Evolutionary conservation across 2,797 vertebrate species (phyloP).

Genomic region (Harpagifer antarcticus): DNA sequence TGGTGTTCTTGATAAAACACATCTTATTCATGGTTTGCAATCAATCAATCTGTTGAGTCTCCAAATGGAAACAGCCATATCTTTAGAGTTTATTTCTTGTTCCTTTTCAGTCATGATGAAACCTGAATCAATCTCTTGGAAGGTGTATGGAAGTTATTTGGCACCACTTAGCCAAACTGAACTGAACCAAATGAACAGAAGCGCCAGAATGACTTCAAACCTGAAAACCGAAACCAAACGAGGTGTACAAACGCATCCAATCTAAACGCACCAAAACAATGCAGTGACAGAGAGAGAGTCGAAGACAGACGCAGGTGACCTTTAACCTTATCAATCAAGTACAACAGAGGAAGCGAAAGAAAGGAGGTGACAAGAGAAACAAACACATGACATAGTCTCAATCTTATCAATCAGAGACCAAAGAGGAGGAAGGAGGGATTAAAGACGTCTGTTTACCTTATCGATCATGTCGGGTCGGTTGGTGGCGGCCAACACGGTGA

Average conservation of each 20-base stretch:
- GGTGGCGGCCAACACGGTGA: conserved; percentile 95
- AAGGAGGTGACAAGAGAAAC: conserved; percentile 48
- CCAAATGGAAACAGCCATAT: neutral
- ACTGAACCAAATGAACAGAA: neutral
- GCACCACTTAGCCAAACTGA: neutral
- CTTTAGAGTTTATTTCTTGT: neutral
- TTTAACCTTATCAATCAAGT: conserved; percentile 75
- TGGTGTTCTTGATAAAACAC: neutral
- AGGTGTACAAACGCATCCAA: neutral
- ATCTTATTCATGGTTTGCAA: neutral
- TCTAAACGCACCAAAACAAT: conserved; percentile 8
- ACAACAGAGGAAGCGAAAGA: conserved; percentile 51
- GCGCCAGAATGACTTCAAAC: neutral
- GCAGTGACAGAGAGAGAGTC: conserved; percentile 36
- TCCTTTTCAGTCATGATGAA: conserved; percentile 3
- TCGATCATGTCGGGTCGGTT: conserved; percentile 98
- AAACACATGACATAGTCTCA: conserved; percentile 58
- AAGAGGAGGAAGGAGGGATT: conserved; percentile 59
- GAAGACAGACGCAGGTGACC: conserved; percentile 44
- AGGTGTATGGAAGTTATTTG: neutral
- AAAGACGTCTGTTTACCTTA: conserved; percentile 88
- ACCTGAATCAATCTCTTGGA: neutral
- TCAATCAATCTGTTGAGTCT: neutral
- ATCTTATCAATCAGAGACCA: conserved; percentile 73
- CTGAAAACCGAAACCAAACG: conserved; percentile 2